Conservation (phyloP, 2,797 vertebrate species). For the Cyprinodon diabolis region DNA sequence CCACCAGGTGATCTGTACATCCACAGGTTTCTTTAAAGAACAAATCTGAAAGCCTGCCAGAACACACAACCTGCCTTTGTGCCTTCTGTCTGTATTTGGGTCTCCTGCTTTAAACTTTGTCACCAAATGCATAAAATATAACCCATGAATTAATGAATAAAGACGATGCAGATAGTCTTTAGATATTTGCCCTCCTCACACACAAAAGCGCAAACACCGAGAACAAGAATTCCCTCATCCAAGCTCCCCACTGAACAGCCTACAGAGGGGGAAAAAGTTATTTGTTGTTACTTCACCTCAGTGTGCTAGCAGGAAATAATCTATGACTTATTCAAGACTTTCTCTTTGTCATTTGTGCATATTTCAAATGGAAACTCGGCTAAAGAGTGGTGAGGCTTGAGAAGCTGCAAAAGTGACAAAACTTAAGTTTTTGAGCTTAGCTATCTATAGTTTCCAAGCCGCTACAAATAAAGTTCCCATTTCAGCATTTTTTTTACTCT, state of each 20-base stretch:
- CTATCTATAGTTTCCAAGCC: slow-evolving; percentile 64
- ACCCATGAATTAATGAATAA: slow-evolving; percentile 85
- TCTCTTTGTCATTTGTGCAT: slow-evolving; percentile 81
- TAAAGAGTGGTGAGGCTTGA: slow-evolving; percentile 64
- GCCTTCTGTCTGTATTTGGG: slow-evolving; percentile 52
- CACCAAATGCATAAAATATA: slow-evolving; percentile 79
- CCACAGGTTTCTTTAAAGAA: slow-evolving; percentile 34
- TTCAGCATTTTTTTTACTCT: slow-evolving; percentile 49
- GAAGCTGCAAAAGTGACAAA: slow-evolving; percentile 72
- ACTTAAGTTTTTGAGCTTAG: slow-evolving; percentile 72
- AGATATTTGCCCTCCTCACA: slow-evolving; percentile 61
- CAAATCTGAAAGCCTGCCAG: slow-evolving; percentile 38
- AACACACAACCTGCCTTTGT: slow-evolving; percentile 33
- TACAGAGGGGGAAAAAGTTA: slow-evolving; percentile 65
- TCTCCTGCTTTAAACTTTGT: slow-evolving; percentile 66
- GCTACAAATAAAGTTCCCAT: slow-evolving; percentile 66
- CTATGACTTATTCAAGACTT: slow-evolving; percentile 83
- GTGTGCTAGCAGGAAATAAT: slow-evolving; percentile 79
- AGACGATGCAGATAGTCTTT: slow-evolving; percentile 77
- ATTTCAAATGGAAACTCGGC: slow-evolving; percentile 78
- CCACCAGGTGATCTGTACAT: slow-evolving; percentile 25
- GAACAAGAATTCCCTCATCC: slow-evolving; percentile 62
- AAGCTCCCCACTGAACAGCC: slow-evolving; percentile 68
- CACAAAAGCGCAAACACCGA: slow-evolving; percentile 58
- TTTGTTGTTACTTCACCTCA: slow-evolving; percentile 80